Conservation (phyloP, 2,797 vertebrate species). For the Onychomys leucogaster region DNA sequence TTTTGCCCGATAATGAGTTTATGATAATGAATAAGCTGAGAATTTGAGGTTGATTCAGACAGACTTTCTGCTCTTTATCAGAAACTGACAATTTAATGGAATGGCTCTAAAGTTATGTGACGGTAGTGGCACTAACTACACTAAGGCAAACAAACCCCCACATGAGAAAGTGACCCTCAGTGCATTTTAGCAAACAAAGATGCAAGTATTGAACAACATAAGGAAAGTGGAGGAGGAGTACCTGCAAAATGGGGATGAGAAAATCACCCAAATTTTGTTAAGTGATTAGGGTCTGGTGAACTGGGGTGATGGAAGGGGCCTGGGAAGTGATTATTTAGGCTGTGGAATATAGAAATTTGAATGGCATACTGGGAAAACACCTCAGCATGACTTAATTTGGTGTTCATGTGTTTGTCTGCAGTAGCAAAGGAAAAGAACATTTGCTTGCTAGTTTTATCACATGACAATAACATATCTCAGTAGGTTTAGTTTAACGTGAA, state of each 20-base stretch:
- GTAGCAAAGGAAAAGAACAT: conserved; percentile 8
- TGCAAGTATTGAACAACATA: background rate
- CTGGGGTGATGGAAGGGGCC: background rate
- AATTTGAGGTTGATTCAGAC: conserved; percentile 28
- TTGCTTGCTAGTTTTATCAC: conserved; percentile 1
- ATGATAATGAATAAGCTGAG: background rate
- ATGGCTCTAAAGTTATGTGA: background rate
- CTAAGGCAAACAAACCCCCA: background rate
- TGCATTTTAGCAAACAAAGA: background rate
- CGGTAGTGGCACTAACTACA: background rate
- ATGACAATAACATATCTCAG: background rate
- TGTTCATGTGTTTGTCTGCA: background rate
- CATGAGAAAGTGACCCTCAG: background rate
- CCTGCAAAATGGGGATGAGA: background rate
- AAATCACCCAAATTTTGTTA: background rate
- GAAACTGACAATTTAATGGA: conserved; percentile 3
- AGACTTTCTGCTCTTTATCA: conserved; percentile 36
- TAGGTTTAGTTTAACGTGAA: conserved; percentile 23
- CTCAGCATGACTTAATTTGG: background rate
- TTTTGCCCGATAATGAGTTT: conserved; percentile 33
- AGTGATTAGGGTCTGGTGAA: background rate
- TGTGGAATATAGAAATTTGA: background rate
- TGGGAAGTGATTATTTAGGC: background rate
- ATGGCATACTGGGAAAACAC: background rate
- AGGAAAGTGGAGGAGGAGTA: background rate